Evolutionary conservation across 2,888 invertebrate species (phyloP), one percentile per base, ranked within the genome.

Genomic region (Troglohyphantes excavatus): DNA sequence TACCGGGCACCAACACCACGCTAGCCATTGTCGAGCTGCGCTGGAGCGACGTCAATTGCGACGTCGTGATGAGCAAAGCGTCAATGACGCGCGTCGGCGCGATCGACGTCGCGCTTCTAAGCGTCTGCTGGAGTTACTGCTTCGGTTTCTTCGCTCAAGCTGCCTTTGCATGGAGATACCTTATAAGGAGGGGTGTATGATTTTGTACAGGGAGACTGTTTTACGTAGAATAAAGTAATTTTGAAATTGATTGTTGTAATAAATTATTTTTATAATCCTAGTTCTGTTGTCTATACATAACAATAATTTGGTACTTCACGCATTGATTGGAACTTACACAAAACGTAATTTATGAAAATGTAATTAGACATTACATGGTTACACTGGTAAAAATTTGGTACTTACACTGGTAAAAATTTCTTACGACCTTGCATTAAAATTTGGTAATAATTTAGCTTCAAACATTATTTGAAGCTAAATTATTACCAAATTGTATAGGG

Each of bases 1-100:
- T 91, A 7, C 86, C 90, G 1, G 91, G 85, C 13, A 76, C 75
- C n/a, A 91, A 91, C 27, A 43, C 19, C 6, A 81, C 59, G 5
- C 43, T 85, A 3, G 59, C 91, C 2, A 75, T 91, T 7, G 75
- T 91, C 13, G 91, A 91, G n/a, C 68, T 91, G 33, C 59, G 83
- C 19, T 23, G 33, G 53, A 26, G 53, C 11, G 85, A 90, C 53
- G 67, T 90, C 17, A 65, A 86, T 23, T 90, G 90, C 46, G 76
- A 89, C 19, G 63, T 43, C 9, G 63, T 19, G 26, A 7, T n/a
- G 33, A 86, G 46, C 29, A 23, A 11, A n/a, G 27, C 68, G 0
- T 27, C 85, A 1, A 11, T 3, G 23, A 2, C 19, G 7, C 0
- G 11, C 2, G 9, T 19, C 11, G 19, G 65, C 9, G 26, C 23